These are phyloP conservation scores for Salarias fasciatus DNA, from an alignment of 2,797 vertebrate species.

Conservation along the genomic window DNA sequence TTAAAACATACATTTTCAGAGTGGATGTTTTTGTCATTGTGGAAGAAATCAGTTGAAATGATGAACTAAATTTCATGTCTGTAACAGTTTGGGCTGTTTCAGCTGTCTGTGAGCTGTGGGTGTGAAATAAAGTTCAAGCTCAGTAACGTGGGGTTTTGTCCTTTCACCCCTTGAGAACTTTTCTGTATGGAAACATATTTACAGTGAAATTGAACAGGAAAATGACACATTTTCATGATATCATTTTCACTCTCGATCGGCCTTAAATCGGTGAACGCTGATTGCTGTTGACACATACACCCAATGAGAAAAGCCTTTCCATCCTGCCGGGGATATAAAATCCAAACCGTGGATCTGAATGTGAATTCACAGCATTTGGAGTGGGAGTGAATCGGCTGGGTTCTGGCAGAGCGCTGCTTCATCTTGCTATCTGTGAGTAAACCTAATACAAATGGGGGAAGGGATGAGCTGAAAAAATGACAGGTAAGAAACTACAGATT, in stretches of 20 bases:
- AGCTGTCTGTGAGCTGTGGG: too few species aligned
- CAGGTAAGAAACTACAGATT: too few species aligned
- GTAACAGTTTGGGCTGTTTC: too few species aligned
- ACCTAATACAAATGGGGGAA: too few species aligned
- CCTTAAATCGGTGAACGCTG: not conserved
- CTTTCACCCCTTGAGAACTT: too few species aligned
- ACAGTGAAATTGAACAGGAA: not conserved
- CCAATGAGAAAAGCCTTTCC: not conserved
- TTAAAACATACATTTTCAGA: not conserved
- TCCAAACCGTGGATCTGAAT: not conserved
- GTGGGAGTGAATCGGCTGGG: not conserved
- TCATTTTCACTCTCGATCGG: not conserved
- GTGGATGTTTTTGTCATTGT: not conserved
- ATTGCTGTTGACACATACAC: not conserved
- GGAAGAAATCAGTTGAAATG: not conserved
- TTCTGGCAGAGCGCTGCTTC: not conserved
- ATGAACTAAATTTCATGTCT: too few species aligned
- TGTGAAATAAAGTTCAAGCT: too few species aligned
- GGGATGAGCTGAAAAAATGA: too few species aligned
- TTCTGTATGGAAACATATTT: too few species aligned
- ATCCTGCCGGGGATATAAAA: not conserved
- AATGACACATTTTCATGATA: not conserved
- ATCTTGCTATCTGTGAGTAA: not conserved
- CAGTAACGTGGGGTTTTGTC: too few species aligned
- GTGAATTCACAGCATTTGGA: conserved; percentile 2